These are phyloP conservation scores for Colletes gigas DNA, from an alignment of 1,140 invertebrate genomes.

Conservation along the genomic window DNA sequence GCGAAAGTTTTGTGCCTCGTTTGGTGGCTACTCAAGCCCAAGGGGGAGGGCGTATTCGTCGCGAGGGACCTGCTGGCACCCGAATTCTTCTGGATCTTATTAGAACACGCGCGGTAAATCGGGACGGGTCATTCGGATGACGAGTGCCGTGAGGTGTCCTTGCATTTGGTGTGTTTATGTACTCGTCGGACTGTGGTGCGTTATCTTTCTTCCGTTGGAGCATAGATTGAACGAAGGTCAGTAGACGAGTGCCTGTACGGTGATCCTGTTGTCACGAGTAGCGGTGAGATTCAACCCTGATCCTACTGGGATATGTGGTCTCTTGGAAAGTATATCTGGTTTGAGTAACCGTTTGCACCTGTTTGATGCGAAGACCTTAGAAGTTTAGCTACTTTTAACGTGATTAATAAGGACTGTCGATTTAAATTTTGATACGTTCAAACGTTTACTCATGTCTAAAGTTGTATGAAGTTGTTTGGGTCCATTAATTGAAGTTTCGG, in stretches of 20 bases:
- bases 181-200: slow-evolving; percentile 3
- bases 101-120: slow-evolving; percentile 4
- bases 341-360: too few relatives aligned
- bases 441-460: too few relatives aligned
- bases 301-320: too few relatives aligned
- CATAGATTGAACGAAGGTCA: neutral
- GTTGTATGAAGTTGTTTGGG: too few relatives aligned
- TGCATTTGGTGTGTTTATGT: slow-evolving; percentile 23
- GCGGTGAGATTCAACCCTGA: too few relatives aligned
- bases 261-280: too few relatives aligned
- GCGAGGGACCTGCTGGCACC: neutral
- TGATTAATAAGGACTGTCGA: too few relatives aligned
- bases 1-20: slow-evolving; percentile 67
- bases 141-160: slow-evolving; percentile 41
- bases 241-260: neutral
- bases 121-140: slow-evolving; percentile 23
- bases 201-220: neutral
- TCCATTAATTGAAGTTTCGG: too few relatives aligned
- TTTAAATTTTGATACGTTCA: too few relatives aligned
- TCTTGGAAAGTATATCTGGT: too few relatives aligned
- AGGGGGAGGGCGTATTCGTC: slow-evolving; percentile 26
- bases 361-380: too few relatives aligned
- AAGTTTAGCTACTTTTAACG: too few relatives aligned
- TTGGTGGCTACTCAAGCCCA: neutral
- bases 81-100: slow-evolving; percentile 31